Percentiles rank a stretch among this genome's conserved stretches.
Conservation (phyloP, 2,888 invertebrate genomes). For the Pocota personata region DNA sequence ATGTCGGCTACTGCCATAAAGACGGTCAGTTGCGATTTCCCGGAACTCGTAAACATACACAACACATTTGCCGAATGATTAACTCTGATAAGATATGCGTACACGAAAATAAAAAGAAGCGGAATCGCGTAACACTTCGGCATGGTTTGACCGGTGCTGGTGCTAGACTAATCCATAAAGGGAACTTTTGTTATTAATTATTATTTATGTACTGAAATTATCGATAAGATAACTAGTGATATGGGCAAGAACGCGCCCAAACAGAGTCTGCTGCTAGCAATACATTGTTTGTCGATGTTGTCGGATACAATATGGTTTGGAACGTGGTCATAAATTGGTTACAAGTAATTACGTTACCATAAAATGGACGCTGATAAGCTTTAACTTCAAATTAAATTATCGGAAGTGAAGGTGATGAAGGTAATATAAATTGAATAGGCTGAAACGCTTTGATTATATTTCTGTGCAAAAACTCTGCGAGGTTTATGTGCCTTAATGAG, state of each 20-base stretch:
- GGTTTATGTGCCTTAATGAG: too few species aligned
- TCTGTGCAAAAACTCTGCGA: too few species aligned
- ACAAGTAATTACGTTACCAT: background rate
- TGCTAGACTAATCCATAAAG: background rate
- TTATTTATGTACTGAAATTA: background rate
- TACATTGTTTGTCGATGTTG: background rate
- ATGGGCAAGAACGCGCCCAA: background rate
- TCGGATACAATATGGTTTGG: background rate
- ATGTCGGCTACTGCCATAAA: constrained; percentile 75
- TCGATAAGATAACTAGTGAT: background rate
- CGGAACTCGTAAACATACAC: constrained; percentile 74
- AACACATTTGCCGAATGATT: constrained; percentile 72
- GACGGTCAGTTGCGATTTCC: constrained; percentile 75
- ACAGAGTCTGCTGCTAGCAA: background rate
- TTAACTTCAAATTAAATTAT: too few species aligned
- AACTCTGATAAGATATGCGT: background rate
- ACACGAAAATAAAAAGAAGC: background rate
- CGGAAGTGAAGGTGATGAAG: too few species aligned
- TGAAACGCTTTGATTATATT: too few species aligned
- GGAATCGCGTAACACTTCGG: background rate
- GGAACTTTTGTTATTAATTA: background rate
- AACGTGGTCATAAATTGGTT: background rate
- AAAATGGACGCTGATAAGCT: background rate
- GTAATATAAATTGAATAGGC: too few species aligned
- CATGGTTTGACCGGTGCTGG: constrained; percentile 15